phyloP scores from a whole-genome alignment of 2,113 vertebrate species.

The Pitta sordida region DNA sequence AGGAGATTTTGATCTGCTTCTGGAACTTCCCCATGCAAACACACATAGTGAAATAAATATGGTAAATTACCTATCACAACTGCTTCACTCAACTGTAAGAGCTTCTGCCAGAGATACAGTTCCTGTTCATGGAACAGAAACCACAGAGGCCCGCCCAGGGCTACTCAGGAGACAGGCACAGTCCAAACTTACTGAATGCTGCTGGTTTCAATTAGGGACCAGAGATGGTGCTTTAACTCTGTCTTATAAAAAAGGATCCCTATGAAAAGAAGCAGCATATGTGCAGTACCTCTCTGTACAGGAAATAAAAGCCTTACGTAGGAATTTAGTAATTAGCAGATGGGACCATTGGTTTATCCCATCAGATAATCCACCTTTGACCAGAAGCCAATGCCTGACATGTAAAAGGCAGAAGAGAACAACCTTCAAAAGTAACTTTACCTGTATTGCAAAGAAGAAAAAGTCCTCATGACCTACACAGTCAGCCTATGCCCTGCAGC shows the following conservation, averaged over 20 bases:
- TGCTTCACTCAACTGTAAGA: background rate
- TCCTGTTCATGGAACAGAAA: background rate
- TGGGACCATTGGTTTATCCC: conserved; percentile 2
- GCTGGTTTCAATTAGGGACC: conserved; percentile 38
- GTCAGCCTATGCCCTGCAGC: conserved; percentile 19
- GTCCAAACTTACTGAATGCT: background rate
- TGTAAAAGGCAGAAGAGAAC: conserved; percentile 38
- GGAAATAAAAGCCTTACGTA: background rate
- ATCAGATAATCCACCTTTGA: conserved; percentile 39
- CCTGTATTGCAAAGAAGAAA: background rate
- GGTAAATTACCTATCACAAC: background rate
- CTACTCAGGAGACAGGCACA: background rate
- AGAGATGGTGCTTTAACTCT: background rate
- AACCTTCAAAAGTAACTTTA: conserved; percentile 28
- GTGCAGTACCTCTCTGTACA: background rate
- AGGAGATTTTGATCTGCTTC: conserved; percentile 13
- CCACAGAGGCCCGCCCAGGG: background rate
- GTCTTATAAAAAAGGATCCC: background rate
- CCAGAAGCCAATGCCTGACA: background rate
- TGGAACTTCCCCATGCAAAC: background rate
- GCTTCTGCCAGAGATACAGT: background rate
- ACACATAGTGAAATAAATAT: background rate
- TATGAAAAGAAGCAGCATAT: background rate
- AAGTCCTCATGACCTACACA: conserved; percentile 9
- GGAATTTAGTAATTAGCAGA: conserved; percentile 37